Percentiles rank a stretch among this genome's conserved stretches.
Conservation (phyloP, 2,113 vertebrate genomes). For the Balaeniceps rex region DNA sequence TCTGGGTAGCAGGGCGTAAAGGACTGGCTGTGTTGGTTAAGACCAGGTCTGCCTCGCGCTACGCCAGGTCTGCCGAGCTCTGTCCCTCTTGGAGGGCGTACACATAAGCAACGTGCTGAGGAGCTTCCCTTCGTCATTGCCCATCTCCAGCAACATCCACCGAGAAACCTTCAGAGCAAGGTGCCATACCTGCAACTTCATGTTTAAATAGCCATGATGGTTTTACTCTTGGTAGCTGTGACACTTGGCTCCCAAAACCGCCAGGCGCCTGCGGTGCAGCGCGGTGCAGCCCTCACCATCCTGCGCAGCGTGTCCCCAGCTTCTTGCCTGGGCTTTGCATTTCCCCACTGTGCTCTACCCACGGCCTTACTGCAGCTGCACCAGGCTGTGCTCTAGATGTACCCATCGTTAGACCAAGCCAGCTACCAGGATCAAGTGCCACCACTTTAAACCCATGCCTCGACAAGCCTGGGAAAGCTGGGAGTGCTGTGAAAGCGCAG, state of each 20-base stretch:
- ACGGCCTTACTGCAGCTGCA: neutral
- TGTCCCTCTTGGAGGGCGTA: neutral
- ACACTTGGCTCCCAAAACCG: neutral
- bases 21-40: neutral
- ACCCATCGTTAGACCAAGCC: neutral
- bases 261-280: accelerated
- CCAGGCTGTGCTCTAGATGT: neutral
- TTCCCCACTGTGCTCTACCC: neutral
- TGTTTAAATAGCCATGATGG: neutral
- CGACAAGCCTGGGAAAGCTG: neutral
- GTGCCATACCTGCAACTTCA: neutral
- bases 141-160: neutral
- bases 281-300: neutral
- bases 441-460: neutral
- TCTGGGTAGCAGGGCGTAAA: neutral
- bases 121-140: neutral
- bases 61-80: neutral
- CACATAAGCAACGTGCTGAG: accelerated
- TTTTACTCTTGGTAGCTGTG: neutral
- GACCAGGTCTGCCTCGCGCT: neutral
- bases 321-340: neutral
- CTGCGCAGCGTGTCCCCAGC: accelerated
- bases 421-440: neutral
- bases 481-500: neutral
- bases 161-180: neutral